Evolutionary conservation across 2,888 invertebrate species (phyloP).

Genomic region (Cremastinae sp.): DNA sequence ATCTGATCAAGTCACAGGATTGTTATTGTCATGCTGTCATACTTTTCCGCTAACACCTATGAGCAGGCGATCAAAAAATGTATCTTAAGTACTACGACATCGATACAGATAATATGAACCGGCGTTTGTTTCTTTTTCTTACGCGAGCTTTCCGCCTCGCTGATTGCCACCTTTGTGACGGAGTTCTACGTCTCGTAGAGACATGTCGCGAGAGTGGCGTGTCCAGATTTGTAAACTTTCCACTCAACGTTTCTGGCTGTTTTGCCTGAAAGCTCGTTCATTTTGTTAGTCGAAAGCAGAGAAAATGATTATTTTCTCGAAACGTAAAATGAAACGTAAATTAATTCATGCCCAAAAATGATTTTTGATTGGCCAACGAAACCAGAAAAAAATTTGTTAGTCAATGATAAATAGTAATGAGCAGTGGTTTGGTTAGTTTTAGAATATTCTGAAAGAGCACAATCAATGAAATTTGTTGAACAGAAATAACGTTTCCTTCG

Average conservation of each 20-base stretch:
- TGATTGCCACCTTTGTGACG: slow-evolving; percentile 79
- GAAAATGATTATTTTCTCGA: background rate
- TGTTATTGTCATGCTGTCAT: background rate
- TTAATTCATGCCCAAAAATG: too few relatives aligned
- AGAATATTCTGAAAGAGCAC: too few relatives aligned
- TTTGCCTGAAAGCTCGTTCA: slow-evolving; percentile 72
- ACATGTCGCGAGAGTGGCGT: slow-evolving; percentile 77
- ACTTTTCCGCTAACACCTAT: background rate
- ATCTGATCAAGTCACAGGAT: slow-evolving; percentile 21
- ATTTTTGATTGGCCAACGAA: too few relatives aligned
- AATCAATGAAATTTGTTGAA: too few relatives aligned
- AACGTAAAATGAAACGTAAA: background rate
- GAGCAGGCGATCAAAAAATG: background rate
- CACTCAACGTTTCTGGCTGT: slow-evolving; percentile 73
- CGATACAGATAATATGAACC: slow-evolving; percentile 27
- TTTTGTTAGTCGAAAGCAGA: slow-evolving; percentile 44
- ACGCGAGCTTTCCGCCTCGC: slow-evolving; percentile 79
- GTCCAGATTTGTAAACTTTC: slow-evolving; percentile 76
- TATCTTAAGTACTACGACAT: slow-evolving; percentile 33
- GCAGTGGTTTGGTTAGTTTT: too few relatives aligned
- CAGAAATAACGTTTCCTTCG: too few relatives aligned
- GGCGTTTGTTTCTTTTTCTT: slow-evolving; percentile 66
- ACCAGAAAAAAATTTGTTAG: too few relatives aligned
- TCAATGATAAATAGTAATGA: too few relatives aligned
- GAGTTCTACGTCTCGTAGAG: slow-evolving; percentile 77